Evolutionary conservation across 1,140 invertebrate genomes (phyloP).

Genomic region (Sweltsa coloradensis): DNA sequence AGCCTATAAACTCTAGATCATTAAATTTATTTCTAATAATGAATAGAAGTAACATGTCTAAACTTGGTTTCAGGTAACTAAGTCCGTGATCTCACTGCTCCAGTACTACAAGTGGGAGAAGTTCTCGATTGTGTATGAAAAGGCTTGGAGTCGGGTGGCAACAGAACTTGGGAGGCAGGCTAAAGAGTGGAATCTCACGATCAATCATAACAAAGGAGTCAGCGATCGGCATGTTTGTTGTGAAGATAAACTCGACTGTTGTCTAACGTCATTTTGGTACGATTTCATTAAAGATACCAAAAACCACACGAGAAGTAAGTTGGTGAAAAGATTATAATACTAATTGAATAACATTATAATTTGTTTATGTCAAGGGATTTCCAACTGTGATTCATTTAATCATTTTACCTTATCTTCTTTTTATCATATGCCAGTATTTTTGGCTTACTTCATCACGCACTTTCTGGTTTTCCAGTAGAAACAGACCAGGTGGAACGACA

Average conservation of each 20-base stretch:
- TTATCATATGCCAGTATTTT: too few relatives aligned
- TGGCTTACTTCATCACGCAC: neutral
- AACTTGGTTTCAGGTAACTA: slow-evolving; percentile 73
- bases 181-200: slow-evolving; percentile 55
- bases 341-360: neutral
- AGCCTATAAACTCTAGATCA: too few relatives aligned
- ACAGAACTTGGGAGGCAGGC: slow-evolving; percentile 60
- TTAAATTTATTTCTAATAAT: too few relatives aligned
- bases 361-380: neutral
- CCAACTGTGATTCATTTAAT: neutral
- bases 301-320: slow-evolving; percentile 76
- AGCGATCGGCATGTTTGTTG: slow-evolving; percentile 62
- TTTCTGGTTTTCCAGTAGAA: too few relatives aligned
- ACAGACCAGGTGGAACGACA: too few relatives aligned
- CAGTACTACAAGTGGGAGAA: slow-evolving; percentile 87
- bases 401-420: neutral
- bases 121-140: slow-evolving; percentile 85
- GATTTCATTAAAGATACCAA: slow-evolving; percentile 79
- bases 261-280: slow-evolving; percentile 64
- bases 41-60: too few relatives aligned
- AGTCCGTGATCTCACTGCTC: slow-evolving; percentile 81
- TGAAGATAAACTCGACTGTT: slow-evolving; percentile 54
- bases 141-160: slow-evolving; percentile 64
- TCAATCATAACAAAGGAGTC: slow-evolving; percentile 58
- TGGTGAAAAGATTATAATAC: slow-evolving; percentile 2